phyloP scores from a whole-genome alignment of 2,797 vertebrate species.

The Thalassophryne amazonica region DNA sequence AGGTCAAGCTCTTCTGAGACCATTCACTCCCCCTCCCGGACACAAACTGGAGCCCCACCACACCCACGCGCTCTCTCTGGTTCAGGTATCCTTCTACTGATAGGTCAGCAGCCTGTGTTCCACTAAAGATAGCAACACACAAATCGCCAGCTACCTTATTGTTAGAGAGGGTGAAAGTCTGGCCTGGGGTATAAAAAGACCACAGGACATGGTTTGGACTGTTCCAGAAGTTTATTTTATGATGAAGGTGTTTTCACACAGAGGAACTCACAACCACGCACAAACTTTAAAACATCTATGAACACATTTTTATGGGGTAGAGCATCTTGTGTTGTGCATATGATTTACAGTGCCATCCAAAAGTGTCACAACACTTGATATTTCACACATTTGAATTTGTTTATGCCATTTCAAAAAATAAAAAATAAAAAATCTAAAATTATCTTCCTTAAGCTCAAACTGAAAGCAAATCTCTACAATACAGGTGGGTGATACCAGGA shows the following conservation, averaged over 20 bases:
- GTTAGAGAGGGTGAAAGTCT: conserved; percentile 39
- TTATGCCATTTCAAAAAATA: too few species aligned
- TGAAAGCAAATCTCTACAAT: too few species aligned
- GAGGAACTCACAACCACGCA: background rate
- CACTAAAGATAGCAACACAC: conserved; percentile 65
- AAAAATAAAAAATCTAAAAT: too few species aligned
- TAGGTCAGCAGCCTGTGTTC: conserved; percentile 44
- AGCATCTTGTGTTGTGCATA: too few species aligned
- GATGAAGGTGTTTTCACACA: background rate
- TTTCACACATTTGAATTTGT: too few species aligned
- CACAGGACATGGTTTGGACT: conserved; percentile 11
- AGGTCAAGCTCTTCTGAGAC: conserved; percentile 53
- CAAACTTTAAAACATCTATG: conserved; percentile 3
- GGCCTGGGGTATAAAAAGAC: conserved; percentile 12
- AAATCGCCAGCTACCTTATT: conserved; percentile 65
- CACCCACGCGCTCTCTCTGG: conserved; percentile 11
- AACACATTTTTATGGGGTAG: background rate
- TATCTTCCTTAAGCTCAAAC: too few species aligned
- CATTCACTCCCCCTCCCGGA: conserved; percentile 22
- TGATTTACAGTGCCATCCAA: too few species aligned
- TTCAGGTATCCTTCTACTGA: conserved; percentile 34
- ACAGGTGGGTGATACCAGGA: too few species aligned
- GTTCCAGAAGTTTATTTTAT: conserved; percentile 1
- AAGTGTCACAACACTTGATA: too few species aligned
- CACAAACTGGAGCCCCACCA: conserved; percentile 7